These are phyloP conservation scores for Selene dorsalis DNA, from an alignment of 2,797 vertebrate species.

Conservation along the genomic window DNA sequence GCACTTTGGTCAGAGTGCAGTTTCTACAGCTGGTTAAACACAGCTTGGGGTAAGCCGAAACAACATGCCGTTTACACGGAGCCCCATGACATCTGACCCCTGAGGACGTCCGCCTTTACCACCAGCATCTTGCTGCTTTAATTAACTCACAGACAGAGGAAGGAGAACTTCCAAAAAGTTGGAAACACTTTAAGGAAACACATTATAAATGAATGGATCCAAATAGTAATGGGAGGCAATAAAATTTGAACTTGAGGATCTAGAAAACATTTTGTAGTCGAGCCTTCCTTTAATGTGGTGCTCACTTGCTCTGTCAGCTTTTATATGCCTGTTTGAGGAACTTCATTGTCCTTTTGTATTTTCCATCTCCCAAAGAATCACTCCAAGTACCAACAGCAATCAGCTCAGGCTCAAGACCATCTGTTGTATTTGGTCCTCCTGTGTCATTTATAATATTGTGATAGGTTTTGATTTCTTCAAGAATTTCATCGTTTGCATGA, in stretches of 20 bases:
- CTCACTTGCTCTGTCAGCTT: not conserved
- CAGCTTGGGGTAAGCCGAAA: slow-evolving; percentile 66
- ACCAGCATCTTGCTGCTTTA: slow-evolving; percentile 32
- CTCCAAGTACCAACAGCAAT: rapidly evolving
- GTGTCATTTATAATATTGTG: slow-evolving; percentile 3
- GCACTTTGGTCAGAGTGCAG: slow-evolving; percentile 73
- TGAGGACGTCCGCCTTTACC: slow-evolving; percentile 48
- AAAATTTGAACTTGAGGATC: not conserved
- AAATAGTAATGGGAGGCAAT: not conserved
- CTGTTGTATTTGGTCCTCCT: slow-evolving; percentile 24
- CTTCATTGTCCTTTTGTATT: not conserved
- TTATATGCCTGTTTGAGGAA: too few relatives aligned
- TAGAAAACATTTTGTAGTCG: not conserved
- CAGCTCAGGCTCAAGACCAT: not conserved
- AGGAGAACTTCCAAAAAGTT: not conserved
- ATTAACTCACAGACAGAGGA: slow-evolving; percentile 34
- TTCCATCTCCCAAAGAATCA: not conserved
- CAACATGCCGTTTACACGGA: slow-evolving; percentile 63
- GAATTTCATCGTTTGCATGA: slow-evolving; percentile 9
- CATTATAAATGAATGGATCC: not conserved
- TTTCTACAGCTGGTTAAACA: slow-evolving; percentile 83
- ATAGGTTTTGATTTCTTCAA: slow-evolving; percentile 23
- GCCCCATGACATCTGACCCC: slow-evolving; percentile 58
- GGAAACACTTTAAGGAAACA: not conserved
- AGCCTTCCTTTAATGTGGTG: not conserved